Percentiles rank a stretch among this genome's conserved stretches.
These are phyloP conservation scores for Trachemys scripta DNA, from an alignment of 2,113 vertebrate species.

Conservation along the genomic window DNA sequence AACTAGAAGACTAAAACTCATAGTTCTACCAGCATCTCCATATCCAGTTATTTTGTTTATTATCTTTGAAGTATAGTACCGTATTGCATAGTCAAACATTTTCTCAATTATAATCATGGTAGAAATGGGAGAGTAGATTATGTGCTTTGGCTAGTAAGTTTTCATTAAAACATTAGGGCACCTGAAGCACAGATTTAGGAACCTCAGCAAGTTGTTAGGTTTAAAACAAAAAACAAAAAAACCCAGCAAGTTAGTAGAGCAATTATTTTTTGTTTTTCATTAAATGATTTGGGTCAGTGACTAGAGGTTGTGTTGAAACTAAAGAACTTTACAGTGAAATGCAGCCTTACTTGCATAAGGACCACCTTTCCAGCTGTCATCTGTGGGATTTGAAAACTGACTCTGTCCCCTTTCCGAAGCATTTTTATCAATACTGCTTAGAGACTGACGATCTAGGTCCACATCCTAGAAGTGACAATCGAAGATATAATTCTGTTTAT, in stretches of 20 bases:
- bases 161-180: not conserved
- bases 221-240: too few species aligned
- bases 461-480: constrained; percentile 84
- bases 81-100: not conserved
- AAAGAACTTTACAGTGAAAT: not conserved
- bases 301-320: not conserved
- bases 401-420: constrained; percentile 95
- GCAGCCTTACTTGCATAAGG: constrained; percentile 84
- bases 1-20: not conserved
- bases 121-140: not conserved
- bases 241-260: not conserved
- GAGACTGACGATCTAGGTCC: constrained; percentile 92
- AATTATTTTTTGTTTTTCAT: not conserved
- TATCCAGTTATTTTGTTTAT: not conserved
- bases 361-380: constrained; percentile 94
- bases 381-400: constrained; percentile 93
- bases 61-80: not conserved
- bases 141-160: not conserved
- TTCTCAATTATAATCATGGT: not conserved
- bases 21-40: not conserved
- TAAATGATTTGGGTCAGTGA: not conserved
- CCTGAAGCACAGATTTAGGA: not conserved
- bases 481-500: constrained; percentile 17
- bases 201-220: not conserved
- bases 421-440: constrained; percentile 95